Percentiles rank a stretch among this genome's conserved stretches.
Evolutionary conservation across 2,113 vertebrate species (phyloP).

Genomic region (Sporophila hypoxantha): DNA sequence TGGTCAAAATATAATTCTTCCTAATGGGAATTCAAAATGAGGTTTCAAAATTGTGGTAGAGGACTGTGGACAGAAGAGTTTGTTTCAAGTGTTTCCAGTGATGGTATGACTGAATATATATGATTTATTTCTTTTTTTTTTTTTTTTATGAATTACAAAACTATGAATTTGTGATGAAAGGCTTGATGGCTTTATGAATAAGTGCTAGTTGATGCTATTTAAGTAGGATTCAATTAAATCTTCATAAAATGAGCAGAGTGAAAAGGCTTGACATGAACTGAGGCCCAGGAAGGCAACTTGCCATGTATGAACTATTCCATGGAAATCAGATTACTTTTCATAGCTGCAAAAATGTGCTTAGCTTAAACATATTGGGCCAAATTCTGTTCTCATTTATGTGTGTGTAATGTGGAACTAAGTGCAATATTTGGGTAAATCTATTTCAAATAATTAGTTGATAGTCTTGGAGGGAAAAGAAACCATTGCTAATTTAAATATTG

Average conservation of each 20-base stretch:
- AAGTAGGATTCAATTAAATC: conserved; percentile 68
- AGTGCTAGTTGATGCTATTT: conserved; percentile 67
- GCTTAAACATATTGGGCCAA: conserved; percentile 50
- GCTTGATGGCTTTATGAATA: conserved; percentile 60
- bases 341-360: conserved; percentile 62
- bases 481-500: conserved; percentile 56
- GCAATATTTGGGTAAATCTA: conserved; percentile 59
- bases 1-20: neutral
- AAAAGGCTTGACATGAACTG: conserved; percentile 60
- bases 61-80: conserved; percentile 4
- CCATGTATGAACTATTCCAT: conserved; percentile 60
- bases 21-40: neutral
- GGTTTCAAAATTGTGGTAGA: neutral
- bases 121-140: neutral
- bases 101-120: conserved; percentile 7
- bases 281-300: conserved; percentile 58
- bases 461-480: conserved; percentile 45
- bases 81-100: conserved; percentile 50
- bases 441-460: conserved; percentile 65
- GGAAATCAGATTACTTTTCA: conserved; percentile 62
- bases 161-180: conserved; percentile 58
- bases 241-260: conserved; percentile 58
- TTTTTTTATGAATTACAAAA: conserved; percentile 45
- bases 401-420: conserved; percentile 49
- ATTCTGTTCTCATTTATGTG: conserved; percentile 51